phyloP scores from a whole-genome alignment of 2,797 vertebrate genomes.

The Eulemur coronatus region DNA sequence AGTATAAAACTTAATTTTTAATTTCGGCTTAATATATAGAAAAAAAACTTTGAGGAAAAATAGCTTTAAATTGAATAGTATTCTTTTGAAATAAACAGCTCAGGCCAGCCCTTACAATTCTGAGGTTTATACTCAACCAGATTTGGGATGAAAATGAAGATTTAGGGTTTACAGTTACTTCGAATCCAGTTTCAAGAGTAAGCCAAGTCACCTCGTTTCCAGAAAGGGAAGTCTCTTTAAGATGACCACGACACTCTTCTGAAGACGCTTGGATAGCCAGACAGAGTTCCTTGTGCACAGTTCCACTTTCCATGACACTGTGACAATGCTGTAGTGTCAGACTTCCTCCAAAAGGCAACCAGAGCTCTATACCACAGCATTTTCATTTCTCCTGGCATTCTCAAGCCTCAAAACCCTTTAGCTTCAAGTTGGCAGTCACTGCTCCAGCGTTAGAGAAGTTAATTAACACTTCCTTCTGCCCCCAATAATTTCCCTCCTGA shows the following conservation, averaged over 20 bases:
- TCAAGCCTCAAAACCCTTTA: conserved; percentile 32
- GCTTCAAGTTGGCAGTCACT: conserved; percentile 11
- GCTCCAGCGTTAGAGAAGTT: conserved; percentile 28
- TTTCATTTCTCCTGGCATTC: neutral
- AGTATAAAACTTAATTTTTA: conserved; percentile 78
- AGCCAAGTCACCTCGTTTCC: conserved; percentile 44
- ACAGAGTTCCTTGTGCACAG: neutral
- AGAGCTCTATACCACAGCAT: neutral
- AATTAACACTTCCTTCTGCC: neutral
- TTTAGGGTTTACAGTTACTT: conserved; percentile 55
- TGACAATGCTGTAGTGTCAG: neutral
- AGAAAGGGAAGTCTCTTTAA: conserved; percentile 57
- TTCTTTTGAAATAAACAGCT: conserved; percentile 63
- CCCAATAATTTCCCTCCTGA: neutral
- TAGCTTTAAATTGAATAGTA: conserved; percentile 73
- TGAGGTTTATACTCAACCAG: conserved; percentile 45
- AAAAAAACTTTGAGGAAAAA: conserved; percentile 81
- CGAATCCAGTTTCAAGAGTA: conserved; percentile 78
- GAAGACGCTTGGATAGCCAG: neutral
- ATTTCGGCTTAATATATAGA: conserved; percentile 73
- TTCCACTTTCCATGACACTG: neutral
- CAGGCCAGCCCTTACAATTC: conserved; percentile 61
- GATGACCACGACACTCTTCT: neutral
- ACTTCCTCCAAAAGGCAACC: neutral
- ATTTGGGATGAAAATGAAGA: conserved; percentile 37